Conservation (phyloP, 2,888 invertebrate species). For the Eupelmus urozonus region DNA sequence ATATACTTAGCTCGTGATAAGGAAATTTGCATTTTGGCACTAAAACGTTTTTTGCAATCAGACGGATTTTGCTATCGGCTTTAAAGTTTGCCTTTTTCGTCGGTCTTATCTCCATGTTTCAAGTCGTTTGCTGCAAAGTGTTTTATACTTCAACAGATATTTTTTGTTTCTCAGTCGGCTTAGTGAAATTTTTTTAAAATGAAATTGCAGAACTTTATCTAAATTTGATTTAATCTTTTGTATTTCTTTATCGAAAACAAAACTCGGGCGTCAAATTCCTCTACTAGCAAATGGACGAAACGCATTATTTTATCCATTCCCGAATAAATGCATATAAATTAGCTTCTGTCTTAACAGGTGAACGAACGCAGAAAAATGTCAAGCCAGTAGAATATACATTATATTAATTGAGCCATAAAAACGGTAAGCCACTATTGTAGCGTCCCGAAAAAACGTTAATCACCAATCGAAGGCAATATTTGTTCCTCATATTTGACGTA, state of each 20-base stretch:
- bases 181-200: too few species aligned
- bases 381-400: too few species aligned
- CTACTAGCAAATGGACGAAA: background rate
- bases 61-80: slow-evolving; percentile 10
- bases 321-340: slow-evolving; percentile 4
- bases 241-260: too few species aligned
- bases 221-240: background rate
- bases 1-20: background rate
- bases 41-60: slow-evolving; percentile 27
- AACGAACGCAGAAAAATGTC: slow-evolving; percentile 24
- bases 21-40: slow-evolving; percentile 30
- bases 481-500: background rate
- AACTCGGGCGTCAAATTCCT: too few species aligned
- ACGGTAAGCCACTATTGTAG: background rate
- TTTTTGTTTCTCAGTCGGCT: too few species aligned
- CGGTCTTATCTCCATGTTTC: background rate
- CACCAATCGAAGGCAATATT: slow-evolving; percentile 9
- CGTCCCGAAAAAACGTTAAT: slow-evolving; percentile 4
- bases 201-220: too few species aligned
- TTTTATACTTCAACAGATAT: too few species aligned
- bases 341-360: slow-evolving; percentile 1
- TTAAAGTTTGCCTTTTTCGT: slow-evolving; percentile 25
- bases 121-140: background rate
- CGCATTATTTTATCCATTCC: background rate
- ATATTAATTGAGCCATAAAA: slow-evolving; percentile 16